A percentile compares a stretch with the other conserved stretches of the same genome.
Evolutionary conservation across 64 coral and sea anemone species (phyloP).

Genomic region (Acropora tenuis): DNA sequence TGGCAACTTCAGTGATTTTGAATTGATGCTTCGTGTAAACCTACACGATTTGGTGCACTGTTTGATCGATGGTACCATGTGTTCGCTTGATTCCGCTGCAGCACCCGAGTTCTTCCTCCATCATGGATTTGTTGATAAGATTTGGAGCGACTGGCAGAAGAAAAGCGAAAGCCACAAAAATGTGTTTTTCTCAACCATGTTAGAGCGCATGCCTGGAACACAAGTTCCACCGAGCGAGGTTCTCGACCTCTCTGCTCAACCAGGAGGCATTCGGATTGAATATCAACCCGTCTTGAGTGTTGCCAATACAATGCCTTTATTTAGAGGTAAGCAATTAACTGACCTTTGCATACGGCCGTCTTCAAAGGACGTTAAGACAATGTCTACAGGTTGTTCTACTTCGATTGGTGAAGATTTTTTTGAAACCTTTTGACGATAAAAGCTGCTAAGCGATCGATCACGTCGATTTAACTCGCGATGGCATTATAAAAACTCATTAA

Average conservation of each 20-base stretch:
- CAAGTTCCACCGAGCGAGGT: slow-evolving; percentile 3
- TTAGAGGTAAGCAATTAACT: slow-evolving; percentile 4
- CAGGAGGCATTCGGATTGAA: slow-evolving; percentile 34
- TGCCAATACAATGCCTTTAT: neutral
- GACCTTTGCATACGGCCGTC: too few species aligned
- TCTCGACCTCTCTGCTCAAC: slow-evolving; percentile 6
- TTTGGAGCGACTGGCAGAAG: slow-evolving; percentile 62
- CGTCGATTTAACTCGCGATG: too few species aligned
- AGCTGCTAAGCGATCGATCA: too few species aligned
- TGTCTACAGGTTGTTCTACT: too few species aligned
- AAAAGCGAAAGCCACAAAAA: slow-evolving; percentile 20
- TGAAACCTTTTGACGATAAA: too few species aligned
- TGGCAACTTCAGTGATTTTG: slow-evolving; percentile 65
- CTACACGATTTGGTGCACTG: slow-evolving; percentile 42
- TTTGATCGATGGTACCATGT: slow-evolving; percentile 55
- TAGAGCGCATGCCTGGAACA: neutral
- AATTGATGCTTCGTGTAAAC: slow-evolving; percentile 47
- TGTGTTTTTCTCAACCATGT: slow-evolving; percentile 14
- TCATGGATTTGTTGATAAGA: slow-evolving; percentile 64
- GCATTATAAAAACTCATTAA: too few species aligned
- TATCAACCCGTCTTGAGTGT: neutral
- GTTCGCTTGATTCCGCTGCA: slow-evolving; percentile 55
- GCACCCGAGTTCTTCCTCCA: slow-evolving; percentile 69
- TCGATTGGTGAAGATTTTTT: too few species aligned
- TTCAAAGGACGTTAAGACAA: too few species aligned